Evolutionary conservation across 2,888 invertebrate genomes (phyloP).

Genomic region (Drosophila lacicola): DNA sequence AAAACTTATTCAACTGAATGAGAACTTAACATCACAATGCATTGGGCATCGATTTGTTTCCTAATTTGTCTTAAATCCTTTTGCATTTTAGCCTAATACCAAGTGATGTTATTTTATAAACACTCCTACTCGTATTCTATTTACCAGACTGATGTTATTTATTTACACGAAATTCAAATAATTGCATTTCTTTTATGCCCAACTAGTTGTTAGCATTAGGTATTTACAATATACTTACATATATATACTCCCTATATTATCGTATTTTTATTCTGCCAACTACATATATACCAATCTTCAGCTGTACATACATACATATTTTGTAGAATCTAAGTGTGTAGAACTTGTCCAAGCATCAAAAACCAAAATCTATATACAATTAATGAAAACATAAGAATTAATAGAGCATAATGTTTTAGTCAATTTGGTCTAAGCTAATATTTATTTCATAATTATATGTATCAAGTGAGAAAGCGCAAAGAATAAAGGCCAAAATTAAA

Average conservation of each 20-base stretch:
- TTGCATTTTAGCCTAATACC: conserved; percentile 4
- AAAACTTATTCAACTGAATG: conserved; percentile 3
- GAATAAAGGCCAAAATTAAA: conserved; percentile 52
- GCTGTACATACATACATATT: conserved; percentile 44
- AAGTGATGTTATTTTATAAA: conserved; percentile 32
- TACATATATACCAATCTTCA: conserved; percentile 10
- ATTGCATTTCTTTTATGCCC: conserved; percentile 45
- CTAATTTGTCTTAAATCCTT: neutral
- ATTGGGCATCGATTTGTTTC: neutral
- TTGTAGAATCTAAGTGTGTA: conserved; percentile 19
- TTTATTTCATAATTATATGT: conserved; percentile 69
- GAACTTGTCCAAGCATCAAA: conserved; percentile 58
- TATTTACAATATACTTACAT: conserved; percentile 34
- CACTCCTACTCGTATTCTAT: conserved; percentile 52
- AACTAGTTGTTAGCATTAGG: conserved; percentile 43
- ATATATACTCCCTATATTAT: conserved; percentile 17
- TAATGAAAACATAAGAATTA: conserved; percentile 58
- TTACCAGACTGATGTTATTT: conserved; percentile 68
- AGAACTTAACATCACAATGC: conserved; percentile 25
- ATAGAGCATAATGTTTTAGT: conserved; percentile 74
- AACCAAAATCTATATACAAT: conserved; percentile 54
- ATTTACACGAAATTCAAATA: conserved; percentile 49
- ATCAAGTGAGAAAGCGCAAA: conserved; percentile 30
- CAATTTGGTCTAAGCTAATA: conserved; percentile 77
- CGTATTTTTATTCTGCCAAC: conserved; percentile 36